Percentiles rank a stretch among this genome's conserved stretches.
These are phyloP conservation scores for Athalia cordata DNA, from an alignment of 2,888 invertebrate species.

Conservation along the genomic window DNA sequence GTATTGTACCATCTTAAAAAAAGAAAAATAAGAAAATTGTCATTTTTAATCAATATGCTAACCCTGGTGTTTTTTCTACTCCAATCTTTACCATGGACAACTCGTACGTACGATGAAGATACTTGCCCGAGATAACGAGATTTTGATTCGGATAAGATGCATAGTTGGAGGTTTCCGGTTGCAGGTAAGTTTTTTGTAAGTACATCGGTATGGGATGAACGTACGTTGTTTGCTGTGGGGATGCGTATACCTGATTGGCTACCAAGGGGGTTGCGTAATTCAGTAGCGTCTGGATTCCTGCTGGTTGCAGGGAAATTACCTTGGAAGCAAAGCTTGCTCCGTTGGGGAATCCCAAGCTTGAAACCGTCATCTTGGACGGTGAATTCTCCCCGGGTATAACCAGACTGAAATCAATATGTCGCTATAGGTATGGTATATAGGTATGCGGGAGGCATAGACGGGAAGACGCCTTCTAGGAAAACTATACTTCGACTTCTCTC, in stretches of 20 bases:
- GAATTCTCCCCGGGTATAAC: conserved; percentile 40
- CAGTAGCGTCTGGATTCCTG: conserved; percentile 30
- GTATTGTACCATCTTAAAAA: conserved; percentile 8
- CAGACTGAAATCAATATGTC: conserved; percentile 44
- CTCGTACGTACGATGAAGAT: not conserved
- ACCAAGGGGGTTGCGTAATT: conserved; percentile 18
- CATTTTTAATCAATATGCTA: too few relatives aligned
- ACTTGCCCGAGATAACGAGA: conserved; percentile 21
- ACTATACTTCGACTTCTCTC: conserved; percentile 1
- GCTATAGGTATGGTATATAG: conserved; percentile 20
- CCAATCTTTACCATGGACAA: not conserved
- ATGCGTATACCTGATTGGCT: not conserved
- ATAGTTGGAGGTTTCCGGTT: conserved; percentile 31
- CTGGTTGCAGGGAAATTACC: conserved; percentile 42
- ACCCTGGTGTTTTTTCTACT: too few relatives aligned
- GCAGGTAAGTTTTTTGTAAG: not conserved
- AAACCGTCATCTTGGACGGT: conserved; percentile 30
- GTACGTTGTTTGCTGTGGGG: conserved; percentile 5
- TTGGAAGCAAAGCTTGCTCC: conserved; percentile 22
- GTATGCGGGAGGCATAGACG: not conserved
- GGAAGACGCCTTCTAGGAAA: conserved; percentile 16
- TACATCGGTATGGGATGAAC: not conserved
- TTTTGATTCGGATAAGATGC: conserved; percentile 31
- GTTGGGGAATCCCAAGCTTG: conserved; percentile 27
- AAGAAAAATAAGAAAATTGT: not conserved